Conservation (phyloP, 2,797 vertebrate genomes). For the Diplodus puntazzo region DNA sequence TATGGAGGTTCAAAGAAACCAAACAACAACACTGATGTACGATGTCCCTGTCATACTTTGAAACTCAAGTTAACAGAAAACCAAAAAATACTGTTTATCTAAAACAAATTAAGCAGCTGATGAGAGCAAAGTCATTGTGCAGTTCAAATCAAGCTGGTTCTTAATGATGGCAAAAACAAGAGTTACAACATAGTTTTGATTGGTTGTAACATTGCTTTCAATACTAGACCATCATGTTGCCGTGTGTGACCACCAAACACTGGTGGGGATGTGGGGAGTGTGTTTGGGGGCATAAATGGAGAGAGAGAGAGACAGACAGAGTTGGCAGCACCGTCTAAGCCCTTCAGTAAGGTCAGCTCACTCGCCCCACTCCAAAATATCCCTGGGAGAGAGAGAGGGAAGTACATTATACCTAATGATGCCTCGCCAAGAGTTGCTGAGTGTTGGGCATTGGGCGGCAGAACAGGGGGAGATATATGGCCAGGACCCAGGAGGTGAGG, state of each 20-base stretch:
- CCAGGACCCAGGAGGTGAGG: slow-evolving; percentile 28
- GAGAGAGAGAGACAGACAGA: slow-evolving; percentile 26
- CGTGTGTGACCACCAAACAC: slow-evolving; percentile 23
- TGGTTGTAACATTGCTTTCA: not conserved
- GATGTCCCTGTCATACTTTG: not conserved
- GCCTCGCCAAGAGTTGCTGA: slow-evolving; percentile 81
- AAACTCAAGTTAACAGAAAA: not conserved
- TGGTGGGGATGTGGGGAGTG: slow-evolving; percentile 8
- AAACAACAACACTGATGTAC: not conserved
- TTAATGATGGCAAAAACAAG: slow-evolving; percentile 12
- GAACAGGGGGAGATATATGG: slow-evolving; percentile 63
- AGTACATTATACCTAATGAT: slow-evolving; percentile 82
- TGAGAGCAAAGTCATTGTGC: not conserved
- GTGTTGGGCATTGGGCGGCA: slow-evolving; percentile 61
- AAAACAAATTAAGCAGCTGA: not conserved
- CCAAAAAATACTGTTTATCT: not conserved
- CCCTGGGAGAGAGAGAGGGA: slow-evolving; percentile 56
- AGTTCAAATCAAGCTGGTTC: not conserved
- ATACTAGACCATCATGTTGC: not conserved
- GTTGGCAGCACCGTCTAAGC: slow-evolving; percentile 51
- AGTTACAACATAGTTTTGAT: not conserved
- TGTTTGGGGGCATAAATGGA: not conserved
- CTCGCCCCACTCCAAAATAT: slow-evolving; percentile 73
- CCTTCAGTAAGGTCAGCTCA: slow-evolving; percentile 77
- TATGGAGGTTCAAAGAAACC: not conserved